Conservation (phyloP, 2,888 invertebrate genomes). For the Lottia scabra region DNA sequence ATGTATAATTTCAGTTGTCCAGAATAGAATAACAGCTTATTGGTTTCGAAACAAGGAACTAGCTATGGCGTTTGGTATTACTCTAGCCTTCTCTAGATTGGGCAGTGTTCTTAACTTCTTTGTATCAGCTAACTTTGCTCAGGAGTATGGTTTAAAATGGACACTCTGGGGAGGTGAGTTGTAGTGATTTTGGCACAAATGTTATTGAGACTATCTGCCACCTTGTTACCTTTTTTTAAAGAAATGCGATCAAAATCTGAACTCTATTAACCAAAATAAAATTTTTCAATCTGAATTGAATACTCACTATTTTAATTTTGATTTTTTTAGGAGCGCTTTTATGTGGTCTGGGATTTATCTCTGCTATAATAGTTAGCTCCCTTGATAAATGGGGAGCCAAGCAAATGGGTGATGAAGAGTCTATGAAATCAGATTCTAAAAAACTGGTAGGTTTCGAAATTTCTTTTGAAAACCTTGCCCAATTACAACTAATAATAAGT, state of each 20-base stretch:
- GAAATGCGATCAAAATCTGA: no score
- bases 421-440: conserved; percentile 58
- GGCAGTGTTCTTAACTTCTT: conserved; percentile 70
- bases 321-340: conserved; percentile 63
- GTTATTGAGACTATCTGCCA: no score
- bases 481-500: no score
- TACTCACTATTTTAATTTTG: conserved; percentile 8
- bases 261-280: no score
- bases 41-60: conserved; percentile 70
- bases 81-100: conserved; percentile 68
- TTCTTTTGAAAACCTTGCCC: no score
- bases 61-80: conserved; percentile 69
- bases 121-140: conserved; percentile 62
- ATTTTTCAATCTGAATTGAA: no score
- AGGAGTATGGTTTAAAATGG: conserved; percentile 60
- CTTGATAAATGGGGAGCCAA: conserved; percentile 65
- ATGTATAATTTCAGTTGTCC: conserved; percentile 62
- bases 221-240: no score
- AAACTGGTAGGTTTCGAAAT: conserved; percentile 53
- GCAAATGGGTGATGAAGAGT: conserved; percentile 61
- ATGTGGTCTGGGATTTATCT: conserved; percentile 68
- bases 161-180: conserved; percentile 69
- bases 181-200: no score
- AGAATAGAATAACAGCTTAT: conserved; percentile 68
- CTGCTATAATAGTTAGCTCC: conserved; percentile 66